These are phyloP conservation scores for Lathamus discolor DNA, from an alignment of 2,113 vertebrate species.

Conservation along the genomic window DNA sequence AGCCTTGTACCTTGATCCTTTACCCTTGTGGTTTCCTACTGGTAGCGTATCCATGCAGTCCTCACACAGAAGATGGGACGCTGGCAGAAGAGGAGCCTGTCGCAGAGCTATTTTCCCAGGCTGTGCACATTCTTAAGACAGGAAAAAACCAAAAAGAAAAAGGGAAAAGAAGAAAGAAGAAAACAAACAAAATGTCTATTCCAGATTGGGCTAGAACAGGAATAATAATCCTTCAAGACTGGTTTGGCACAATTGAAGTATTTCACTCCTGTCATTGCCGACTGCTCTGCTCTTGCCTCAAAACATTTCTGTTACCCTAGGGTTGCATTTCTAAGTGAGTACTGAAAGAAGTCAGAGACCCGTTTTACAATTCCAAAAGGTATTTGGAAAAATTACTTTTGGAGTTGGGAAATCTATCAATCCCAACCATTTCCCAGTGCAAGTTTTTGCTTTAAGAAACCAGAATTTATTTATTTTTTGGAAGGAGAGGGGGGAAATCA, in stretches of 20 bases:
- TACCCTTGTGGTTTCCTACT: accelerated
- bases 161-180: not conserved
- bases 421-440: not conserved
- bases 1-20: not conserved
- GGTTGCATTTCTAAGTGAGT: slow-evolving; percentile 36
- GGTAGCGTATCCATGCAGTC: not conserved
- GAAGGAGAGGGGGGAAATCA: not conserved
- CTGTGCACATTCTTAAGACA: not conserved
- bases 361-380: slow-evolving; percentile 40
- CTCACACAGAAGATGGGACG: not conserved
- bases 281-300: slow-evolving; percentile 12
- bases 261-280: slow-evolving; percentile 29
- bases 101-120: not conserved
- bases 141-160: not conserved
- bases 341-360: slow-evolving; percentile 44
- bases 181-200: slow-evolving; percentile 20
- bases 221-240: slow-evolving; percentile 49
- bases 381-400: slow-evolving; percentile 3
- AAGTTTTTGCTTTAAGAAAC: slow-evolving; percentile 12
- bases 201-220: not conserved
- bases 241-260: not conserved
- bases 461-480: not conserved
- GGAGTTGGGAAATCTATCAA: slow-evolving; percentile 39
- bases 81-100: not conserved
- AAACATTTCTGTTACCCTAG: slow-evolving; percentile 30